Conservation (phyloP, 2,797 vertebrate species). For the Sciurus carolinensis region DNA sequence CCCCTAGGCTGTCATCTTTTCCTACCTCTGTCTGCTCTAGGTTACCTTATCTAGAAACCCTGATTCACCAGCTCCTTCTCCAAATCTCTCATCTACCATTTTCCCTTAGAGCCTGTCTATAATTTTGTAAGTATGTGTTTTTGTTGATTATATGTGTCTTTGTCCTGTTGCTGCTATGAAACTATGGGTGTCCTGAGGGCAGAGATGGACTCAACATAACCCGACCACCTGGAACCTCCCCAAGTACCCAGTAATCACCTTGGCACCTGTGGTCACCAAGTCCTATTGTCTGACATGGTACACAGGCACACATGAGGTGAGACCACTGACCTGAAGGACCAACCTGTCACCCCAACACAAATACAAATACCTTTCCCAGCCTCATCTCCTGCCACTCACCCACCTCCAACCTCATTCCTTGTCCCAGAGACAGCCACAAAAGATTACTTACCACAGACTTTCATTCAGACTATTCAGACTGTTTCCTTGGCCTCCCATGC, state of each 20-base stretch:
- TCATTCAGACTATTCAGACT: not conserved
- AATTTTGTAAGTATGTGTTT: conserved; percentile 31
- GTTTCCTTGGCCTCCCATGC: not conserved
- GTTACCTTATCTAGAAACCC: not conserved
- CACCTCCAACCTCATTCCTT: not conserved
- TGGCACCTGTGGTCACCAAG: not conserved
- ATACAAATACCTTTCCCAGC: not conserved
- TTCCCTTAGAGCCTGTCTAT: not conserved
- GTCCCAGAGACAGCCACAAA: not conserved
- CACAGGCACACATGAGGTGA: not conserved
- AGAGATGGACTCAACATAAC: not conserved
- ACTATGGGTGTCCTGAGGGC: conserved; percentile 36
- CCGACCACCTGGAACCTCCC: conserved; percentile 15
- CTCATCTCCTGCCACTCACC: not conserved
- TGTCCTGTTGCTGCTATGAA: not conserved
- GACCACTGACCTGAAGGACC: not conserved
- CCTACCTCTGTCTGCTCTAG: not conserved
- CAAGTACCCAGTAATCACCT: not conserved
- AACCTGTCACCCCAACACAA: not conserved
- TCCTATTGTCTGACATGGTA: not conserved
- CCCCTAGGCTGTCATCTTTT: not conserved
- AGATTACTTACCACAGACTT: not conserved
- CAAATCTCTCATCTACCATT: not conserved
- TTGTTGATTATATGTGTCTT: conserved; percentile 56
- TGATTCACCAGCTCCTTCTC: conserved; percentile 15